phyloP scores from a whole-genome alignment of 2,797 vertebrate species.

The Ctenosaura bakeri region DNA sequence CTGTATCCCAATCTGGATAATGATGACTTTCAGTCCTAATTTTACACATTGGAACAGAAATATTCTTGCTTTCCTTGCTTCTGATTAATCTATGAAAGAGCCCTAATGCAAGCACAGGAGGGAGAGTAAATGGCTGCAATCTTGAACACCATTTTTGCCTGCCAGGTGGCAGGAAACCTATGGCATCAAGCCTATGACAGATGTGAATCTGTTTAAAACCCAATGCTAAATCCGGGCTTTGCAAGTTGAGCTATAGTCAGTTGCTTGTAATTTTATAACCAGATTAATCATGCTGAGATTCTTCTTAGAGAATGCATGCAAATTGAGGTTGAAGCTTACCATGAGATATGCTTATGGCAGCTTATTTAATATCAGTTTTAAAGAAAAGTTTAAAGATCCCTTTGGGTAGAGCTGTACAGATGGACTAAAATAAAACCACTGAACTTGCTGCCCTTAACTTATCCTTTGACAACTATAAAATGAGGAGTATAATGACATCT shows the following conservation, averaged over 20 bases:
- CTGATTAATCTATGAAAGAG: background rate
- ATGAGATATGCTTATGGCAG: constrained; percentile 33
- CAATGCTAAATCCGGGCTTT: constrained; percentile 31
- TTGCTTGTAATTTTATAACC: constrained; percentile 32
- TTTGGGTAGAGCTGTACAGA: constrained; percentile 58
- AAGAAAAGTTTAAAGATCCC: constrained; percentile 68
- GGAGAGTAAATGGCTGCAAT: background rate
- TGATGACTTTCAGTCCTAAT: background rate
- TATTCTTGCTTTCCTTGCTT: background rate
- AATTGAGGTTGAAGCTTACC: constrained; percentile 50
- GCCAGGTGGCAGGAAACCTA: background rate
- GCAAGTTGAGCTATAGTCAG: background rate
- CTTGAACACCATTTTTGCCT: background rate
- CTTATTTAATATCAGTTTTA: constrained; percentile 59
- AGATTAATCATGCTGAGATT: constrained; percentile 37
- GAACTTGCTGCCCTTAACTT: constrained; percentile 58
- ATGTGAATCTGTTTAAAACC: constrained; percentile 8
- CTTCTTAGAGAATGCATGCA: constrained; percentile 31
- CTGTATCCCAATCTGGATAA: background rate
- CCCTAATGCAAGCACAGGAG: background rate
- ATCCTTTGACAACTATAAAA: constrained; percentile 48
- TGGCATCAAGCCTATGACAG: background rate
- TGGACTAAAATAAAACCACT: constrained; percentile 59
- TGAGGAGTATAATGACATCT: constrained; percentile 33
- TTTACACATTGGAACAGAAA: background rate